Base-by-base conservation (phyloP, 2,797 vertebrate genomes). In the Rhinoraja longicauda region DNA sequence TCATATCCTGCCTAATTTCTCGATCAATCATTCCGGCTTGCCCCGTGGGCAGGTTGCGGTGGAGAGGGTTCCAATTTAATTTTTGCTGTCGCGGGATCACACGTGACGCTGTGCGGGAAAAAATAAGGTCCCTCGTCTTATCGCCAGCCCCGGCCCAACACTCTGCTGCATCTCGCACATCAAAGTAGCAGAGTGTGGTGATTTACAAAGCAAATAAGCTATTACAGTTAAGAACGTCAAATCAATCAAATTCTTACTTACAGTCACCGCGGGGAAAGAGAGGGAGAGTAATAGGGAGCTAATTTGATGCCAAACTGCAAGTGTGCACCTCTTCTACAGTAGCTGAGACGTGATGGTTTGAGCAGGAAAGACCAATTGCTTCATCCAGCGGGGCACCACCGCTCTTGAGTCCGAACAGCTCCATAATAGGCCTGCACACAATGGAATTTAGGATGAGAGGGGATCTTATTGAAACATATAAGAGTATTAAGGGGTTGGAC, bases 131-230 rank as follows among this genome's bases (percentile, higher is more conserved):
- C 8, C 84, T 64, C 1, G n/a, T 67, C 88, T 88, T 67, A 64
- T 32, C 10, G 10, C 62, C 4, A 67, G 32, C 15, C 21, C 17
- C n/a, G n/a, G 2, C 10, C 84, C 84, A 88, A 9, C 15, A 24
- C 32, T 67, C 62, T 39, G 6, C 62, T 67, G 15, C 36, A 10
- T 3, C n/a, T 36, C 17, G 32, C 59, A 36, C n/a, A 36, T 32
- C 29, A 10, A 36, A 21, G n/a, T 21, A 64, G 82, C 59, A 64
- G 57, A 64, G 57, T 32, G 82, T 15, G 4, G 62, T 88, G 17
- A 67, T 67, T 88, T 88, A 88, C 17, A 88, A 88, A 88, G n/a
- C 62, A 88, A 88, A 88, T 21, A 88, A 88, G 84, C 59, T 36
- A 24, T 64, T 32, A 88, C 59, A 36, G n/a, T 88, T 36, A 36